Conservation (phyloP, 2,888 invertebrate genomes). For the Agrochola lychnidis region DNA sequence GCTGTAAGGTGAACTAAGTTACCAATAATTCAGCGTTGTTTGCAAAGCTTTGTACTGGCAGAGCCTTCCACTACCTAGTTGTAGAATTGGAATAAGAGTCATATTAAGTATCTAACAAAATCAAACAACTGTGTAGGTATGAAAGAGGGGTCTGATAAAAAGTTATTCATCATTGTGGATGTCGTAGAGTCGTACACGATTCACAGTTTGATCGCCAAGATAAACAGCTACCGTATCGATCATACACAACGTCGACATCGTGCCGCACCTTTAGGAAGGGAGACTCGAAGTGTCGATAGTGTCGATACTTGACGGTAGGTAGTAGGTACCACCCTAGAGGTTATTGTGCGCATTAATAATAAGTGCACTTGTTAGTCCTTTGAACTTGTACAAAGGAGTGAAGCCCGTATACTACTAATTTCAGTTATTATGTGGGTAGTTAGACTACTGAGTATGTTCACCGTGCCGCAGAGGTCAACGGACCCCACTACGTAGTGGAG, state of each 20-base stretch:
- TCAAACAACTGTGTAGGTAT: not conserved
- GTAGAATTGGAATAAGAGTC: not conserved
- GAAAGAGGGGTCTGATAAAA: not conserved
- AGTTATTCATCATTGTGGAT: conserved; percentile 7
- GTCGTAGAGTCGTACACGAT: not conserved
- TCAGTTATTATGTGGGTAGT: conserved; percentile 17
- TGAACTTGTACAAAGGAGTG: conserved; percentile 46
- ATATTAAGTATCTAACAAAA: not conserved
- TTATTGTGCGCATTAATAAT: conserved; percentile 46
- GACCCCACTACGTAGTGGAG: not conserved
- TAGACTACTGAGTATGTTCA: conserved; percentile 19
- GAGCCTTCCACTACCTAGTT: not conserved
- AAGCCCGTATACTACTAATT: conserved; percentile 37
- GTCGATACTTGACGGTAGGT: not conserved
- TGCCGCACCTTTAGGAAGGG: conserved; percentile 20
- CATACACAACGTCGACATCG: conserved; percentile 29
- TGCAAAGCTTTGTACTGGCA: not conserved
- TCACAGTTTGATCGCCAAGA: conserved; percentile 21
- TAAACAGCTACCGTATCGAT: conserved; percentile 36
- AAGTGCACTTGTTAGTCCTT: conserved; percentile 52
- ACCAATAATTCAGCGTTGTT: not conserved
- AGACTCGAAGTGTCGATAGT: conserved; percentile 18
- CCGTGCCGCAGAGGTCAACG: conserved; percentile 22
- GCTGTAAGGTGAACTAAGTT: too few relatives aligned
- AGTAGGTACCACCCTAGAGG: conserved; percentile 13